Evolutionary conservation across 2,113 vertebrate species (phyloP).

Genomic region (Oncorhynchus nerka): DNA sequence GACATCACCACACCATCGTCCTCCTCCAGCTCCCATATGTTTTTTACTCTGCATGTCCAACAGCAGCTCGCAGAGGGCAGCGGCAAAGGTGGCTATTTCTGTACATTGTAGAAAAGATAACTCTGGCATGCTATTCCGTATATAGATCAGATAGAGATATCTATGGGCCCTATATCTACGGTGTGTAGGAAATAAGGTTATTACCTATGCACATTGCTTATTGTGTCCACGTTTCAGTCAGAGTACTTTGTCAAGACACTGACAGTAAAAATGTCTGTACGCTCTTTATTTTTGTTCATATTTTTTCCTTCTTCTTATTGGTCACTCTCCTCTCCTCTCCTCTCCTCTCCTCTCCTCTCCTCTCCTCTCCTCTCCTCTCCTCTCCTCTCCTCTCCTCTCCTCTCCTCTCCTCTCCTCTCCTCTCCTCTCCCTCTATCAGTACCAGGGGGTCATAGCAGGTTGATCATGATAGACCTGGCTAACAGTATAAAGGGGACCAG

Average conservation of each 20-base stretch:
- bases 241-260: too few relatives aligned
- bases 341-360: background rate
- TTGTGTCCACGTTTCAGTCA: too few relatives aligned
- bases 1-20: conserved; percentile 52
- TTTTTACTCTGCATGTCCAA: conserved; percentile 94
- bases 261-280: too few relatives aligned
- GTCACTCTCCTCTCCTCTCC: too few relatives aligned
- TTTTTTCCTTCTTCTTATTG: too few relatives aligned
- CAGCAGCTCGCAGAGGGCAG: conserved; percentile 93
- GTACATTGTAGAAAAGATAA: too few relatives aligned
- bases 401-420: background rate
- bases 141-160: too few relatives aligned
- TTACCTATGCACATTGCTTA: too few relatives aligned
- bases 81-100: conserved; percentile 75
- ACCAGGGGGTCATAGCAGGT: conserved; percentile 78
- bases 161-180: too few relatives aligned
- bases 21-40: conserved; percentile 86
- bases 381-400: background rate
- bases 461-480: conserved; percentile 97
- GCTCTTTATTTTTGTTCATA: too few relatives aligned
- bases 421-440: background rate
- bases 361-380: background rate
- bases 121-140: too few relatives aligned
- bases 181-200: too few relatives aligned
- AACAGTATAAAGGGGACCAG: conserved; percentile 84